Base-by-base conservation (phyloP, 2,113 vertebrate species). In the Suncus etruscus region DNA sequence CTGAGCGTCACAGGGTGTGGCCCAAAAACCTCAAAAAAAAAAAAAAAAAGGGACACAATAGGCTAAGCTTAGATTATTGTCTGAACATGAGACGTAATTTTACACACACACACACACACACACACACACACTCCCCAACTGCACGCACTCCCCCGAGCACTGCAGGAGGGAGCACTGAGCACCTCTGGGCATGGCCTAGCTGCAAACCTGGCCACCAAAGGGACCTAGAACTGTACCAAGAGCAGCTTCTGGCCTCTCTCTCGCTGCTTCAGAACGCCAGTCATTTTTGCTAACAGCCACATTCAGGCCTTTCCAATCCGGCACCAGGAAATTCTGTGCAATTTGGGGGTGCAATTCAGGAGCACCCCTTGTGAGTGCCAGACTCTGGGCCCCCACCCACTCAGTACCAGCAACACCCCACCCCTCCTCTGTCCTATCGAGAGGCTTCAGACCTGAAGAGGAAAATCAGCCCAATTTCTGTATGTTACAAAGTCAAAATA, bases 221-320 rank as follows among this genome's bases (percentile, higher is more conserved):
- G 54, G 4, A 58, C 54, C 54, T 58, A 15, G 11, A 2, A 4
- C 51, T 61, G 27, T 45, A 86, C 51, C 51, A 79, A 80, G 31
- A 80, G 6, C 92, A 82, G 8, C 45, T 91, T 83, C 20, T 18
- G 1, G 51, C 68, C 86, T 91, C 58, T 91, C 51, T 11, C 11
- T 15, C 51, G 51, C 51, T 15, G 86, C 39, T 83, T 73, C 51
- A 91, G 50, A 91, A 66, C 81, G 87, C 70, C 32, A 74, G 65
- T 76, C 79, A 82, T 63, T 83, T 1, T 1, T 20, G 54, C 3
- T 18, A 80, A 32, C 50, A 89, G 20, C 72, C 78, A 79, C 83
- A 88, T 8, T 39, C 12, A 24, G 11, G 5, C 6, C 16, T 83
- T 79, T 85, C 76, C n/a, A 89, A 75, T 22, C 86, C 22, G 69